phyloP scores from a whole-genome alignment of 1,140 invertebrate species.

The Streblospio benedicti region DNA sequence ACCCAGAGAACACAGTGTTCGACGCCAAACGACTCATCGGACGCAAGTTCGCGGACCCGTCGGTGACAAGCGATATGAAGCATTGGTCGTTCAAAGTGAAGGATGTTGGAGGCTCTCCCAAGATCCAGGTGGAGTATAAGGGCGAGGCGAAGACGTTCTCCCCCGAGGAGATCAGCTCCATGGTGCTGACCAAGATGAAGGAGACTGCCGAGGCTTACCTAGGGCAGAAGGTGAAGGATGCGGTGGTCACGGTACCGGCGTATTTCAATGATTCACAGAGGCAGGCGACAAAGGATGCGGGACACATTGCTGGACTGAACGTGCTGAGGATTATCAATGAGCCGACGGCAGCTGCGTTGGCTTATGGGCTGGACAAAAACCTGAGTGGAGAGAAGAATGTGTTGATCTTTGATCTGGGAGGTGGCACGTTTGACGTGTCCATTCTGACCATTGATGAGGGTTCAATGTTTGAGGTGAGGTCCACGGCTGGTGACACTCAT shows the following conservation, averaged over 20 bases:
- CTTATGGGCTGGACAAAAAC: slow-evolving; percentile 58
- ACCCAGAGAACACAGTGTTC: slow-evolving; percentile 92
- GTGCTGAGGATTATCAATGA: slow-evolving; percentile 51
- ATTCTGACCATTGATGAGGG: slow-evolving; percentile 91
- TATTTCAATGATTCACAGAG: slow-evolving; percentile 53
- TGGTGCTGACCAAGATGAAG: slow-evolving; percentile 83
- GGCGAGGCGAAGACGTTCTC: slow-evolving; percentile 80
- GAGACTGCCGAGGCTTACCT: slow-evolving; percentile 88
- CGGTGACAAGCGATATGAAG: slow-evolving; percentile 58
- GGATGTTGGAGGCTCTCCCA: slow-evolving; percentile 60
- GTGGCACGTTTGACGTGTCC: slow-evolving; percentile 95
- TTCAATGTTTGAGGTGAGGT: slow-evolving; percentile 70
- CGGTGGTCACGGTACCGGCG: slow-evolving; percentile 50
- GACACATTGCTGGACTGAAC: slow-evolving; percentile 52
- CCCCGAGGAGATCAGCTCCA: slow-evolving; percentile 82
- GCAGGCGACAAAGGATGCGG: slow-evolving; percentile 52
- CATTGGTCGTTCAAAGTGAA: slow-evolving; percentile 65
- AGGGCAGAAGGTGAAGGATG: slow-evolving; percentile 83
- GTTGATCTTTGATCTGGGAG: slow-evolving; percentile 82
- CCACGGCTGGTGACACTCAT: slow-evolving; percentile 94
- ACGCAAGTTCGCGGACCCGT: slow-evolving; percentile 63
- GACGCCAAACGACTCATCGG: slow-evolving; percentile 71
- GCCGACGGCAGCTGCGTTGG: slow-evolving; percentile 50
- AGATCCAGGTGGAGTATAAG: slow-evolving; percentile 76
- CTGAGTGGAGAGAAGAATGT: slow-evolving; percentile 54